Evolutionary conservation across 2,888 invertebrate species (phyloP), one percentile per base, ranked within the genome.

Genomic region (Papilio protenor): DNA sequence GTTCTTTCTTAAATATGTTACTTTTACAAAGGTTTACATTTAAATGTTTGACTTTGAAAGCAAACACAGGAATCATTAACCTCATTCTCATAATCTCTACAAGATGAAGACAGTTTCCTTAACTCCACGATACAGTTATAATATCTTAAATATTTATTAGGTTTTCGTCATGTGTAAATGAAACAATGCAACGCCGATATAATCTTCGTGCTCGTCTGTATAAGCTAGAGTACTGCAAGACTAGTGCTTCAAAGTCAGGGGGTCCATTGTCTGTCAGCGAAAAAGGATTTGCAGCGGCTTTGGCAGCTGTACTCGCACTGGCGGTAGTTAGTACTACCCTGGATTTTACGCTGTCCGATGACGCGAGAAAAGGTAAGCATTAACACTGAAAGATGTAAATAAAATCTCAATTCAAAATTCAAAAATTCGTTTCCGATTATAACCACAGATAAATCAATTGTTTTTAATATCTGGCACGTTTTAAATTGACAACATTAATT

Each of bases 121-220:
- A 21, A 21, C 16, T 21, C 57, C 3, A 57, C 55, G 8, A 18
- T 2, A 52, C 8, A 18, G 16, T 52, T 5, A 5, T 16, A 49
- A 49, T 16, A 49, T 52, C 4, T 52, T 52, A 18, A 40, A 40
- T 40, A 40, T 5, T n/a, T n/a, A n/a, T 21, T 84, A 94, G 94
- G 94, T 93, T 94, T 83, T 83, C 87, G 40, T 85, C 87, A 0
- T 94, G 94, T 79, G 91, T 94, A 80, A 93, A 93, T 85, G 87
- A 87, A 73, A 89, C 86, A 77, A 90, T 87, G 33, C 84, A 87
- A 80, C 81, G 88, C 0, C 75, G 82, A 3, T 89, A 92, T 88
- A 88, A 90, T 81, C 86, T 94, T 79, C 88, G 90, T 0, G 93
- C 93, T 57, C 87, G 86, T 0, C 88, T 92, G 72, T 86, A 83